Percentiles rank a stretch among this genome's conserved stretches.
These are phyloP conservation scores for Drosophila subsilvestris DNA, from an alignment of 2,888 invertebrate genomes.

Conservation along the genomic window DNA sequence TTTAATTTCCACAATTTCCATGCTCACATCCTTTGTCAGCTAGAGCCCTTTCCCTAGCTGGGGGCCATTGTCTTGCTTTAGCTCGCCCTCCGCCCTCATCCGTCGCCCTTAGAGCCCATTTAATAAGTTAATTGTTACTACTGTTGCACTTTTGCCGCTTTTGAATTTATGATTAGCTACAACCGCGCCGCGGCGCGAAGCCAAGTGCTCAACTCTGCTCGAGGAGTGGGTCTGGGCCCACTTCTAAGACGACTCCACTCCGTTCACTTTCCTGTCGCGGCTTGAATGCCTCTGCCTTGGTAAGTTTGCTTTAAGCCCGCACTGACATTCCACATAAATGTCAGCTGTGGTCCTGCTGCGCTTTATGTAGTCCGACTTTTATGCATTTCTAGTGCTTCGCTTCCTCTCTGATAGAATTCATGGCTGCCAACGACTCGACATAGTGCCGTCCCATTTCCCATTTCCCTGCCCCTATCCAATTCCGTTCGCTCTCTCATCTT, in stretches of 20 bases:
- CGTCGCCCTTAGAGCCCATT: conserved; percentile 47
- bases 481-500: conserved; percentile 8
- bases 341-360: conserved; percentile 68
- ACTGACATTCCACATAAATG: conserved; percentile 67
- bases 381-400: conserved; percentile 73
- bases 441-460: conserved; percentile 15
- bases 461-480: not conserved
- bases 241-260: conserved; percentile 5
- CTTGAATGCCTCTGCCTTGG: conserved; percentile 18
- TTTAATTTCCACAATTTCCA: conserved; percentile 56
- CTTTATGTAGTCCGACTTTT: conserved; percentile 74
- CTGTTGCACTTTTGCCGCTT: conserved; percentile 71
- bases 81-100: not conserved
- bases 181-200: conserved; percentile 39
- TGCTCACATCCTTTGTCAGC: conserved; percentile 47
- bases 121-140: conserved; percentile 82
- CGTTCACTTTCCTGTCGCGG: conserved; percentile 2
- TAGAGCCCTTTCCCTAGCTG: conserved; percentile 13
- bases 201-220: conserved; percentile 53
- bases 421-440: conserved; percentile 49
- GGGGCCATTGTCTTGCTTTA: conserved; percentile 8
- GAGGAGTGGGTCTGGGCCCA: not conserved
- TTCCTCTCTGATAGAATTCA: conserved; percentile 61
- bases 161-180: conserved; percentile 73
- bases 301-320: conserved; percentile 43